Evolutionary conservation across 1,140 invertebrate species (phyloP), one percentile per base, ranked within the genome.

Genomic region (Heliconius melpomene): DNA sequence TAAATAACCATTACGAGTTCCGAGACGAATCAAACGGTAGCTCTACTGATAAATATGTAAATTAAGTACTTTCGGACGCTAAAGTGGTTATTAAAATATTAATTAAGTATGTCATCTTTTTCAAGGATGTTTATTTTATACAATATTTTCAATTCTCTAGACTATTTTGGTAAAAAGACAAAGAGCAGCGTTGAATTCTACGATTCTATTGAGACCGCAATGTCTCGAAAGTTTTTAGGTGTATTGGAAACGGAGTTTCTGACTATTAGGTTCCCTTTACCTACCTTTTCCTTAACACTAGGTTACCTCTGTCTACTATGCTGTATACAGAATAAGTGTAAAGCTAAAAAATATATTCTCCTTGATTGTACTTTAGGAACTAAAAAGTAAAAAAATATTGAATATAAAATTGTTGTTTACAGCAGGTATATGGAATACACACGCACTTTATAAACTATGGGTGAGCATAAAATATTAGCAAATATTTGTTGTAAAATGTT

Each of bases 11-110:
- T 66, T 66, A 29, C 26, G 23, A 7, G 60, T 16, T 18, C 23
- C 60, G 60, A 66, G 60, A 66, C 60, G 26, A 66, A 66, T 66
- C 26, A 66, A 66, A 66, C 60, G 60, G 60, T 66, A 66, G 60
- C 60, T 66, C 23, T 66, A 13, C 26, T 29, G 60, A 66, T 66
- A 66, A 66, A 66, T 66, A 66, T 66, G 60, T 29, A 66, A 66
- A 66, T 66, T 66, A 66, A 11, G 9, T 66, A 29, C 23, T 3
- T 26, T 66, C 60, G 60, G 0, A 16, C 6, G 26, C 60, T 29
- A 29, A 66, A 66, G 60, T 66, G 60, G 29, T 29, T 29, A 6
- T 29, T 29, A 29, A 29, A 66, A 66, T 66, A 66, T 66, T 66
- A 26, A 11, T 66, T 8, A 52, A 20, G 18, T 52, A 52, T 52